Evolutionary conservation across 2,113 vertebrate genomes (phyloP), one percentile per base, ranked within the genome.

Genomic region (Hucho hucho): DNA sequence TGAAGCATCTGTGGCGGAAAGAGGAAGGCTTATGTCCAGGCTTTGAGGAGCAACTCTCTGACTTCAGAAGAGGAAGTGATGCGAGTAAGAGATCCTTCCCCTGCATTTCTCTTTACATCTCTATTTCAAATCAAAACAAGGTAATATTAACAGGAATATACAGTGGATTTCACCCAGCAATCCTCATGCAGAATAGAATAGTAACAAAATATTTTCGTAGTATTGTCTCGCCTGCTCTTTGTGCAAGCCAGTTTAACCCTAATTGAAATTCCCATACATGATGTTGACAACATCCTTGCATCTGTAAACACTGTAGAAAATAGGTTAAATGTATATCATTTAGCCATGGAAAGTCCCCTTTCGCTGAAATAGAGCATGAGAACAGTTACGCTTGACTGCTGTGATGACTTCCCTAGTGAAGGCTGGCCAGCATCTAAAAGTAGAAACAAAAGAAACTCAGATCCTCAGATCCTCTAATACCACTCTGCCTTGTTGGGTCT

Each of bases 381-480:
- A 89, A 86, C 80, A 76, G 68, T 73, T 69, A 20, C 5, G 73
- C 47, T 69, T 81, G 71, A 74, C 56, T 77, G 77, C 49, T 82
- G 12, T 47, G 80, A 81, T 86, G 79, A 80, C 75, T 81, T 89
- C 86, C 84, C 82, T 65, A 63, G 76, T 81, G 84, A 75, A 86
- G 83, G 79, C 70, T 47, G 16, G 69, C 72, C 1, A 37, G 16
- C 13, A 29, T 76, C 84, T 85, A 84, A 77, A 89, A 88, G 79
- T 81, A 83, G 81, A 59, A 74, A 12, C 43, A 0, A 7, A 47
- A 47, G 75, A 70, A 64, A 73, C 81, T 74, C 28, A 67, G 43
- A 4, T 4, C 0, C 5, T 74, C 47, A 32, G 32, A 32, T 32
- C 71, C 25, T 61, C 28, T 61, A 75, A 58, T 61, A 74, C 18